Evolutionary conservation across 2,797 vertebrate genomes (phyloP), one percentile per base, ranked within the genome.

Genomic region (Xerus rutilus): DNA sequence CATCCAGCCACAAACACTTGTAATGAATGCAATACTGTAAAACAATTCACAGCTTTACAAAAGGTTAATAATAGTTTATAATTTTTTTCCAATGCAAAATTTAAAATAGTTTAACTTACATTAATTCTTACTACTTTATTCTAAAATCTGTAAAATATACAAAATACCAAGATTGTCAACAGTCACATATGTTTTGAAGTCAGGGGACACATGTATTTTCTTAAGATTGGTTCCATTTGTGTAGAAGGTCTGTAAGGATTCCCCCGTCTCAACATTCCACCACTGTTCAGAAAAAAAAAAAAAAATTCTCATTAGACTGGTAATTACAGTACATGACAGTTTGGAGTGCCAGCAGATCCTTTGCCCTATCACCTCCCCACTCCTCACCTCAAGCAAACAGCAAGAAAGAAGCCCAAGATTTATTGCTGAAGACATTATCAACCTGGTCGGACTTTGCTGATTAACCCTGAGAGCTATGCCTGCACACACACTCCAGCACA

Each of bases 91-190:
- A 92, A 9, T 45, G 97, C 74, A 94, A 96, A 97, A 95, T 89
- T 69, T 77, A 82, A 74, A 67, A 92, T 45, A 91, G 54, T 76
- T 95, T 72, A 72, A 88, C 81, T 94, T 95, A 91, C 85, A 94
- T 84, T 77, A 65, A 28, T 77, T 13, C 77, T 97, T 47, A 91
- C 52, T 83, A 77, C 92, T 86, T 98, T 97, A 98, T 96, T 98
- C 98, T 95, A 99, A 98, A 96, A 98, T 99, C 98, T 98, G 98
- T 83, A 99, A 98, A 93, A 99, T 95, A 97, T 99, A 99, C 95
- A 99, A 99, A 98, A 99, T 99, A 59, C 99, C 99, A 74, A 99
- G 99, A 97, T 98, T 99, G 99, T 99, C 99, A 85, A 99, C 99
- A 97, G 99, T 99, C 97, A 99, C 99, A 43, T 99, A 99, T 23